Base-by-base conservation (phyloP, 2,113 vertebrate genomes). In the Mungos mungo region DNA sequence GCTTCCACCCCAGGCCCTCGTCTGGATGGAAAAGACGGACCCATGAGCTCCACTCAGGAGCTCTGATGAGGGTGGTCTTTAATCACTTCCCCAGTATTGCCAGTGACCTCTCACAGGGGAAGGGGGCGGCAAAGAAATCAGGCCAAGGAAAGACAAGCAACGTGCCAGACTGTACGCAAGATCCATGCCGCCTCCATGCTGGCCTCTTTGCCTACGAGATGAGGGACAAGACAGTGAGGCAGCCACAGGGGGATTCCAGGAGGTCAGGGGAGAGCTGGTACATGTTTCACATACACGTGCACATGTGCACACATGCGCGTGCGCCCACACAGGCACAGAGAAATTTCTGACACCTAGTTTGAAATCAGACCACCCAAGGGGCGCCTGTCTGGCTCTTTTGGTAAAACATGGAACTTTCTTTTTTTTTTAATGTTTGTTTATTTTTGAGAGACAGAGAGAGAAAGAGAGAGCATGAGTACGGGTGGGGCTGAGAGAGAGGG, bases 251-350 rank as follows among this genome's bases (percentile, higher is more conserved):
- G 52, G 10, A 82, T 33, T 38, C 80, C 3, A 27, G 15, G n/a
- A 69, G 82, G 90, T 38, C 0, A 79, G 21, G 66, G 13, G 41
- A 33, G n/a, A 60, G 3, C n/a, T 41, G 13, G 25, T 2, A 3
- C 12, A 14, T 2, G 35, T 29, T 65, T 88, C 76, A 76, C 66
- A 88, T 2, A 79, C 45, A 47, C 45, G 25, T 1, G 4, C 12
- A 16, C 2, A 2, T 68, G 29, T 15, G 1, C 23, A 18, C 7
- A 60, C 27, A 23, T 1, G 27, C 0, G 2, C 5, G 0, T 10
- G 11, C 3, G 5, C 2, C 11, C 25, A 10, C 60, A 50, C 31
- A 29, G 10, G 23, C 41, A 79, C 41, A 60, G 16, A 27, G 60
- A 31, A 38, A 38, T 16, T 12, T 76, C 72, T 76, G 25, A 76